phyloP scores from a whole-genome alignment of 2,888 invertebrate genomes.

The Hymenopus coronatus region DNA sequence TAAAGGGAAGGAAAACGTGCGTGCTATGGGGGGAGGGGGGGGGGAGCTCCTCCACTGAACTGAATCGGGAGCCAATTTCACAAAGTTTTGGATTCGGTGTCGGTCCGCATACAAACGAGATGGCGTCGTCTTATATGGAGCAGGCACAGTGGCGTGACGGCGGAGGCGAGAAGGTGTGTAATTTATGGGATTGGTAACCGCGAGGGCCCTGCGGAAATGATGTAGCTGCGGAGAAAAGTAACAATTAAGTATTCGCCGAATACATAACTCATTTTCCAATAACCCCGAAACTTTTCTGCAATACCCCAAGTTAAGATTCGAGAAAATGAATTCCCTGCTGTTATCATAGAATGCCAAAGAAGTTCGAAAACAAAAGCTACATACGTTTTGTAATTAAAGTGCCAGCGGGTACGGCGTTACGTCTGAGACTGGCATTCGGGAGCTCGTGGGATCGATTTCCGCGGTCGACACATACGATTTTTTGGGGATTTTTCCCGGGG shows the following conservation, averaged over 20 bases:
- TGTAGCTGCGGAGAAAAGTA: not conserved
- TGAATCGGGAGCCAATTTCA: conserved; percentile 56
- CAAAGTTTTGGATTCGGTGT: conserved; percentile 52
- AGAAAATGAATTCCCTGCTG: not conserved
- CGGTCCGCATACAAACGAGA: conserved; percentile 52
- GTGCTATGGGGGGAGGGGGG: conserved; percentile 40
- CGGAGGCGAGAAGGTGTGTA: not conserved
- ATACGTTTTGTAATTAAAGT: no score
- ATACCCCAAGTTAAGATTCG: not conserved
- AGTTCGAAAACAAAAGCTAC: no score
- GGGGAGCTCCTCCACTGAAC: conserved; percentile 53
- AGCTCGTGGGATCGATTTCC: no score
- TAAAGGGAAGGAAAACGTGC: conserved; percentile 47
- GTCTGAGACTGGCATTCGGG: no score
- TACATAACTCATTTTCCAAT: not conserved
- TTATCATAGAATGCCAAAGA: no score
- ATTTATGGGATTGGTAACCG: not conserved
- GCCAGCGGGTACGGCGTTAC: no score
- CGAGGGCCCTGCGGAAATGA: not conserved
- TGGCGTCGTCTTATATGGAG: conserved; percentile 25
- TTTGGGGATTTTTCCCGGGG: no score
- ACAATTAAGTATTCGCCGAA: not conserved
- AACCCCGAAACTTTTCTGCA: not conserved
- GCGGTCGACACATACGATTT: no score
- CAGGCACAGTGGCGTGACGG: not conserved